Percentiles rank a stretch among this genome's conserved stretches.
Evolutionary conservation across 2,888 invertebrate genomes (phyloP).

Genomic region (Mesorhabditis sp.): DNA sequence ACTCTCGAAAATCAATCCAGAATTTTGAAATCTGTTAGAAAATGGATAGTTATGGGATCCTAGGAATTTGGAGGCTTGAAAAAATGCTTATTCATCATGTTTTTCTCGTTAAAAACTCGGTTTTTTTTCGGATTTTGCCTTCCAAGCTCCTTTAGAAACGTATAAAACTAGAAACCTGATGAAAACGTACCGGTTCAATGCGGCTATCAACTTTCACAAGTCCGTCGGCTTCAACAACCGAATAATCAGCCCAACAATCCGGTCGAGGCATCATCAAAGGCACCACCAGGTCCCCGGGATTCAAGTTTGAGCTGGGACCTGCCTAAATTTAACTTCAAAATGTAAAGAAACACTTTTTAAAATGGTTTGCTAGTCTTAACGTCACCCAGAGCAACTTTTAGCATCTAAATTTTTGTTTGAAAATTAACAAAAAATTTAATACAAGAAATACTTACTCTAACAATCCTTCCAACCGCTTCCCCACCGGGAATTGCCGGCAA

Average conservation of each 20-base stretch:
- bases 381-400: not conserved
- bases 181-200: constrained; percentile 32
- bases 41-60: no score
- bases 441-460: constrained; percentile 67
- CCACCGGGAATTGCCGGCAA: constrained; percentile 84
- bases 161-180: no score
- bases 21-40: no score
- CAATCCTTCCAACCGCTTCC: constrained; percentile 84
- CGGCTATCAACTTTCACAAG: constrained; percentile 55
- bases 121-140: no score
- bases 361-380: not conserved
- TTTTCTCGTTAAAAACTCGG: no score
- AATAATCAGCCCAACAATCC: constrained; percentile 41
- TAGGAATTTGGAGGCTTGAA: no score
- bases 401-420: not conserved
- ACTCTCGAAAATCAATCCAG: no score
- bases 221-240: constrained; percentile 28
- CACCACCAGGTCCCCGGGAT: constrained; percentile 38
- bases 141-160: no score
- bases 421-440: constrained; percentile 6
- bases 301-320: constrained; percentile 16
- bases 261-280: constrained; percentile 21
- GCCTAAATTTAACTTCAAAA: constrained; percentile 14
- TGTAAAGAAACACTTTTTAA: not conserved
- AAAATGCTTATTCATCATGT: no score